Base-by-base conservation (phyloP, 1,140 invertebrate species). In the Caenorhabditis tropicalis region DNA sequence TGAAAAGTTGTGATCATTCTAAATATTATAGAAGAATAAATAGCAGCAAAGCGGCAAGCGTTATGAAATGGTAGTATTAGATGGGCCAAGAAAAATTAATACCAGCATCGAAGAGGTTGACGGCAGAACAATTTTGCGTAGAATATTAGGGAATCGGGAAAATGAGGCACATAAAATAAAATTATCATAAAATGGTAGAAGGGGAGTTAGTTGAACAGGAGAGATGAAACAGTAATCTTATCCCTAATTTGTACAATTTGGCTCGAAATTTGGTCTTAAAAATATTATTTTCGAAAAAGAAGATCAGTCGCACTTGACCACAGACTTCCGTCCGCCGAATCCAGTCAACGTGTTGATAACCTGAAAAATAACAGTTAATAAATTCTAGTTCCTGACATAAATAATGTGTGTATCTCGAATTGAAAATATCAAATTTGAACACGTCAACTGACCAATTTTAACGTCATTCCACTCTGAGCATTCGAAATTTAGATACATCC, bases 301-400 rank as follows among this genome's bases (percentile, higher is more conserved):
- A 74, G 65, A 74, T 74, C 65, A 74, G 65, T 74, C 65, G 36
- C 33, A 74, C 29, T 74, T 74, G n/a, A 74, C 65, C 2, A 74
- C 65, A 21, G 65, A 74, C 36, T 74, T 74, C 33, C 21, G 65
- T 31, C 36, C 36, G 10, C 65, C 65, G 21, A 74, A 74, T 24
- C 65, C 65, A 74, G 65, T 74, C n/a, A 74, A 46, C 2, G 36
- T 74, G 36, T 74, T 74, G n/a, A 74, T 15, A 43, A 74, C 65
- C 65, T 74, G 65, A 43, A 74, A 74, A 21, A 74, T 19, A 43
- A 6, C 24, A 19, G 31, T 65, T 15, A 3, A 36, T 65, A 65
- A 65, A 33, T 65, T 65, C 36, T 1, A 9, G 58, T 29, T 29
- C 6, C 21, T 19, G 6, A 19, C 6, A 58, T 58, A 29, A 24